Conservation (phyloP, 2,797 vertebrate genomes). For the Typhlichthys eigenmanni region DNA sequence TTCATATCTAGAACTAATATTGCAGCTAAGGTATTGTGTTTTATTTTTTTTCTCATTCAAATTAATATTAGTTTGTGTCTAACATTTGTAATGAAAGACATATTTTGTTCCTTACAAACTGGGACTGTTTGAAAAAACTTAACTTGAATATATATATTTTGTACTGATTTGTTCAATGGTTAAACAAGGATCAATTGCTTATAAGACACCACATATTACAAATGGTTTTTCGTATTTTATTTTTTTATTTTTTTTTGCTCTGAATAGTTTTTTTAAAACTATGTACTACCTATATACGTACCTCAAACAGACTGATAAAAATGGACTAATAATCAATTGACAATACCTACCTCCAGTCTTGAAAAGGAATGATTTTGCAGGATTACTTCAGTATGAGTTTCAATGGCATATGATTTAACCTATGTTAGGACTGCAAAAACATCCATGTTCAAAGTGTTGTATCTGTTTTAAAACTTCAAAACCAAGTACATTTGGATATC, state of each 20-base stretch:
- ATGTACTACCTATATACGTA: slow-evolving; percentile 87
- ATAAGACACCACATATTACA: slow-evolving; percentile 44
- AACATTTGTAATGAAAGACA: slow-evolving; percentile 62
- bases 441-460: slow-evolving; percentile 79
- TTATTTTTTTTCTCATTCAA: slow-evolving; percentile 74
- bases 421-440: slow-evolving; percentile 84
- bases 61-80: slow-evolving; percentile 76
- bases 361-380: slow-evolving; percentile 79
- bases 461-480: slow-evolving; percentile 59
- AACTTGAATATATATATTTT: slow-evolving; percentile 94
- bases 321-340: slow-evolving; percentile 83
- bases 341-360: slow-evolving; percentile 93
- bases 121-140: slow-evolving; percentile 84
- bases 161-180: slow-evolving; percentile 86
- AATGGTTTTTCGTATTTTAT: slow-evolving; percentile 30
- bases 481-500: slow-evolving; percentile 78
- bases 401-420: slow-evolving; percentile 67
- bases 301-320: slow-evolving; percentile 85
- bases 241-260: slow-evolving; percentile 30
- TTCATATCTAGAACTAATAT: slow-evolving; percentile 73
- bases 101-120: slow-evolving; percentile 65
- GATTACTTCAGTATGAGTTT: slow-evolving; percentile 78
- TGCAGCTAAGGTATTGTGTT: slow-evolving; percentile 81
- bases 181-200: slow-evolving; percentile 83
- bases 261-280: slow-evolving; percentile 60